phyloP scores from a whole-genome alignment of 2,797 vertebrate species.

The Natrix natrix region DNA sequence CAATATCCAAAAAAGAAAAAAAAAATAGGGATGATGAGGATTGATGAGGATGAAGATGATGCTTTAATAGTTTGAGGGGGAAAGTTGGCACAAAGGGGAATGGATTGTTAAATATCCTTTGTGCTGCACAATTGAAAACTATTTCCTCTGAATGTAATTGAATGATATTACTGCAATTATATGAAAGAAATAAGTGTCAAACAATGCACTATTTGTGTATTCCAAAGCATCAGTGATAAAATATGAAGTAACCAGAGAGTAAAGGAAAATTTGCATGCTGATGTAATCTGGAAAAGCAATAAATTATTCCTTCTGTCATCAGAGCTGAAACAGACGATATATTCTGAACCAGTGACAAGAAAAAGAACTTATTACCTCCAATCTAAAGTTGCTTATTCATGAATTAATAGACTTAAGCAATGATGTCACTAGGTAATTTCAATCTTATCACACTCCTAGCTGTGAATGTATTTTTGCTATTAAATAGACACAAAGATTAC shows the following conservation, averaged over 20 bases:
- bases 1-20: background rate
- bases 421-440: background rate
- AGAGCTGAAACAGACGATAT: background rate
- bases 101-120: background rate
- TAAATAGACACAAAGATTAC: background rate
- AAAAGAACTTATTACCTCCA: background rate
- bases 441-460: background rate
- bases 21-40: background rate
- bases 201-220: background rate
- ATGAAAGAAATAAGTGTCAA: background rate
- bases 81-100: background rate
- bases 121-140: background rate
- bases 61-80: background rate
- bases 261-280: background rate
- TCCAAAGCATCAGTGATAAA: background rate
- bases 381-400: too few relatives aligned
- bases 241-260: background rate
- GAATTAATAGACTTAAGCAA: background rate
- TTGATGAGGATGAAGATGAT: background rate
- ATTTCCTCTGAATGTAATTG: background rate
- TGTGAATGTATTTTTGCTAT: background rate
- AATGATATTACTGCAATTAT: constrained; percentile 3
- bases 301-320: background rate
- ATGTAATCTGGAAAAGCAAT: background rate
- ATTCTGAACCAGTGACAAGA: background rate